phyloP scores from a whole-genome alignment of 2,888 invertebrate species.

The Nomada fucata region DNA sequence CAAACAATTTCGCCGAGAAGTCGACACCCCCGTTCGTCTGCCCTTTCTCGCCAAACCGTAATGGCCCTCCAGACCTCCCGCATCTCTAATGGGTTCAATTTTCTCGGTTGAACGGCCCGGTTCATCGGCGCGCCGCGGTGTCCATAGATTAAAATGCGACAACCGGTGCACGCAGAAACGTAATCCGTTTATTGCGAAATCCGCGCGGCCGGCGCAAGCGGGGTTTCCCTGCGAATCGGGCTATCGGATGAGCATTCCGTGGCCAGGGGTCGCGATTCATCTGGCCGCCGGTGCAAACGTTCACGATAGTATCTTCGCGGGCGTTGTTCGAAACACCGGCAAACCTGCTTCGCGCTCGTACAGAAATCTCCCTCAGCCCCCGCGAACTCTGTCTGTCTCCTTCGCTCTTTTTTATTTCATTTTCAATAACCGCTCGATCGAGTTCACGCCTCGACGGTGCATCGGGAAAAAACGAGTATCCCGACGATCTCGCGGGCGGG shows the following conservation, averaged over 20 bases:
- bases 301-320: slow-evolving; percentile 14
- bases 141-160: slow-evolving; percentile 28
- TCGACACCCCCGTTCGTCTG: background rate
- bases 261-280: slow-evolving; percentile 8
- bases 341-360: background rate
- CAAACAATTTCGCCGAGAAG: background rate
- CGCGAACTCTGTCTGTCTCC: no score
- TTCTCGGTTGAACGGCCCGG: slow-evolving; percentile 6
- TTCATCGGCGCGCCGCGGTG: background rate
- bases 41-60: background rate
- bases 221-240: slow-evolving; percentile 26
- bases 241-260: slow-evolving; percentile 33
- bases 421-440: slow-evolving; percentile 8
- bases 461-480: background rate
- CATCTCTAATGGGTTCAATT: slow-evolving; percentile 9
- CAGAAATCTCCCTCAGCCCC: no score
- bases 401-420: background rate
- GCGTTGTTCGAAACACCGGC: slow-evolving; percentile 4
- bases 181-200: slow-evolving; percentile 43
- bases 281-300: slow-evolving; percentile 9
- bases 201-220: slow-evolving; percentile 6
- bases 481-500: background rate
- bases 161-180: slow-evolving; percentile 4
- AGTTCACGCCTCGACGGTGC: background rate
- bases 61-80: background rate